Evolutionary conservation across 2,888 invertebrate genomes (phyloP).

Genomic region (Rhodophaea formosa): DNA sequence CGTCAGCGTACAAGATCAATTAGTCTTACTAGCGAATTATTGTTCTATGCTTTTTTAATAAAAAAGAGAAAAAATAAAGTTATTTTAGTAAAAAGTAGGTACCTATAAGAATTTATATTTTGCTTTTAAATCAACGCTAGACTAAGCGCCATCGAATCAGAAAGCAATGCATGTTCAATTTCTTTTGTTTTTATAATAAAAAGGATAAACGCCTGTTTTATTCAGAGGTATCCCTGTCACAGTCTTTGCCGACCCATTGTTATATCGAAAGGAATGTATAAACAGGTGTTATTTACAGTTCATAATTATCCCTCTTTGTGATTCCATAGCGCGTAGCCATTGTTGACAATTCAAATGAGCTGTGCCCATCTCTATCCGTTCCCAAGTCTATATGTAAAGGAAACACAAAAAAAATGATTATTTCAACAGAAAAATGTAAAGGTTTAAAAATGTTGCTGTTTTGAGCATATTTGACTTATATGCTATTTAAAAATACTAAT

Average conservation of each 20-base stretch:
- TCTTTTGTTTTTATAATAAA: constrained; percentile 24
- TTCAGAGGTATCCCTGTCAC: not conserved
- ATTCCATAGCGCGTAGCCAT: constrained; percentile 11
- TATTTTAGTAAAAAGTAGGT: no score
- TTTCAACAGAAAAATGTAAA: not conserved
- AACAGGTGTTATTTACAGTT: constrained; percentile 17
- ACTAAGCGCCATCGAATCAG: not conserved
- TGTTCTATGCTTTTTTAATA: no score
- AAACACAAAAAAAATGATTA: not conserved
- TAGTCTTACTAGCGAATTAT: no score
- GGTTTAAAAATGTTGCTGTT: no score
- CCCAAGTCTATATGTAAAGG: not conserved
- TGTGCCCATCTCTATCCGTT: constrained; percentile 2
- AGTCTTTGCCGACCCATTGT: constrained; percentile 12
- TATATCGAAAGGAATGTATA: constrained; percentile 12
- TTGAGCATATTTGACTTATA: no score
- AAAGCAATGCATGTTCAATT: not conserved
- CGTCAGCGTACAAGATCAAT: no score
- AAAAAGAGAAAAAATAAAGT: no score
- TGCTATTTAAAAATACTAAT: no score
- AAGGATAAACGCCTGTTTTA: not conserved
- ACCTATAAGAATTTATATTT: no score
- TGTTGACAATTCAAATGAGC: constrained; percentile 16
- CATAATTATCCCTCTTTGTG: constrained; percentile 17
- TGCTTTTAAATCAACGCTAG: no score